A percentile compares a stretch with the other conserved stretches of the same genome.
Conservation (phyloP, 1,140 invertebrate genomes). For the Drosophila sulfurigaster region DNA sequence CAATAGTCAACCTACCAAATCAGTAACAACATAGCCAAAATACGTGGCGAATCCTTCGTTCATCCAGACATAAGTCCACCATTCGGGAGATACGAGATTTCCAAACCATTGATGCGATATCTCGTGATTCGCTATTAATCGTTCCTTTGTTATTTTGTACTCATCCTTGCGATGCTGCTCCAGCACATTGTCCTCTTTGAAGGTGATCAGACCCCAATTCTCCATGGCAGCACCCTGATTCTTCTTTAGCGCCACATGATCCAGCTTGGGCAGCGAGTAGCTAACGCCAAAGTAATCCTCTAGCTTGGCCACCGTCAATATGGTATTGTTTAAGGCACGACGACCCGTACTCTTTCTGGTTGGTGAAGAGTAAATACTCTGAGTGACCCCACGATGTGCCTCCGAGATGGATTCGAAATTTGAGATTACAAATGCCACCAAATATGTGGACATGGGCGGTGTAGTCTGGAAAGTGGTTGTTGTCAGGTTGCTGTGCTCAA, state of each 20-base stretch:
- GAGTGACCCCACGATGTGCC: conserved; percentile 75
- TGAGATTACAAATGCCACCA: conserved; percentile 91
- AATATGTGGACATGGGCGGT: conserved; percentile 90
- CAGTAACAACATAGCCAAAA: conserved; percentile 88
- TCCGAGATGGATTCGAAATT: conserved; percentile 85
- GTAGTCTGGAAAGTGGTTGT: conserved; percentile 86
- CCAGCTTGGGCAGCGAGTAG: conserved; percentile 86
- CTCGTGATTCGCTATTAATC: conserved; percentile 86
- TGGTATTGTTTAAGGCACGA: conserved; percentile 86
- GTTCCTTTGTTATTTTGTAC: conserved; percentile 52
- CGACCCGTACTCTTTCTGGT: conserved; percentile 86
- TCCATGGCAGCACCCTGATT: conserved; percentile 93
- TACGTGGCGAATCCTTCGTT: conserved; percentile 90
- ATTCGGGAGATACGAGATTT: conserved; percentile 88
- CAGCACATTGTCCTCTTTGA: conserved; percentile 85
- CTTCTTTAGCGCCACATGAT: conserved; percentile 91
- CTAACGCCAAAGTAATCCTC: conserved; percentile 86
- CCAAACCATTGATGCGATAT: conserved; percentile 90
- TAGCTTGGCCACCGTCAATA: conserved; percentile 86
- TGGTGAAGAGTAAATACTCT: conserved; percentile 88
- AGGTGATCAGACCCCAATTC: conserved; percentile 94
- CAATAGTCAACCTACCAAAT: conserved; percentile 77
- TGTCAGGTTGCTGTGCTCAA: conserved; percentile 51
- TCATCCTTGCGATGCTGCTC: conserved; percentile 8
- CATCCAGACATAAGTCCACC: conserved; percentile 83